A percentile compares a stretch with the other conserved stretches of the same genome.
These are phyloP conservation scores for Himalopsyche phryganea DNA, from an alignment of 1,140 invertebrate genomes.

Conservation along the genomic window DNA sequence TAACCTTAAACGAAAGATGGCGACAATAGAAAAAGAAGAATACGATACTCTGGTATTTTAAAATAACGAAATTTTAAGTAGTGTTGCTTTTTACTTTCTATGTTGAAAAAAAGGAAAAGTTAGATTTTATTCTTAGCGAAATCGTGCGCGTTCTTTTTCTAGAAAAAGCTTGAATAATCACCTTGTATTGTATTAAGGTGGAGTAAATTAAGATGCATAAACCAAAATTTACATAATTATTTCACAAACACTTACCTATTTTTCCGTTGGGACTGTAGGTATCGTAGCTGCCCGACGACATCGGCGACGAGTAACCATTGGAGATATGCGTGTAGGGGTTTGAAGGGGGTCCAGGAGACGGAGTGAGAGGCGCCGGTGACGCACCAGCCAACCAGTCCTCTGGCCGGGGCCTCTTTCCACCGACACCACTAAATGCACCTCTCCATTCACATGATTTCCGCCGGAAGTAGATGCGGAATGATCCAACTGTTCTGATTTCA, in stretches of 20 bases:
- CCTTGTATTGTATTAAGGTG: too few relatives aligned
- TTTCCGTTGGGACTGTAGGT: constrained; percentile 83
- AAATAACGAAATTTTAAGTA: too few relatives aligned
- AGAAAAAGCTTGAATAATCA: too few relatives aligned
- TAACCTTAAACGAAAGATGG: too few relatives aligned
- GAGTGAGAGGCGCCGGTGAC: constrained; percentile 58
- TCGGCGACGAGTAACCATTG: constrained; percentile 78
- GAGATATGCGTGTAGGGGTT: constrained; percentile 59
- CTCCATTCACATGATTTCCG: background rate
- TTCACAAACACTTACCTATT: constrained; percentile 62
- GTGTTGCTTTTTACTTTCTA: too few relatives aligned
- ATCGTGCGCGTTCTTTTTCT: too few relatives aligned
- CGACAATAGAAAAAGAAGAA: too few relatives aligned
- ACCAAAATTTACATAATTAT: too few relatives aligned
- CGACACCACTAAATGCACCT: constrained; percentile 19
- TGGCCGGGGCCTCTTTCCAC: constrained; percentile 37
- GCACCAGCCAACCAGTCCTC: constrained; percentile 62
- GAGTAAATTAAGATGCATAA: too few relatives aligned
- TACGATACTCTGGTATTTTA: too few relatives aligned
- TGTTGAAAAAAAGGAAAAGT: too few relatives aligned
- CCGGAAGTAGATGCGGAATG: constrained; percentile 35
- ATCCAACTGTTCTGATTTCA: constrained; percentile 48
- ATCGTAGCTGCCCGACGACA: constrained; percentile 79
- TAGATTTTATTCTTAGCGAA: too few relatives aligned
- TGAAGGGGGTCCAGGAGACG: constrained; percentile 55